Evolutionary conservation across 1,140 invertebrate genomes (phyloP).

Genomic region (Drosophila sproati): DNA sequence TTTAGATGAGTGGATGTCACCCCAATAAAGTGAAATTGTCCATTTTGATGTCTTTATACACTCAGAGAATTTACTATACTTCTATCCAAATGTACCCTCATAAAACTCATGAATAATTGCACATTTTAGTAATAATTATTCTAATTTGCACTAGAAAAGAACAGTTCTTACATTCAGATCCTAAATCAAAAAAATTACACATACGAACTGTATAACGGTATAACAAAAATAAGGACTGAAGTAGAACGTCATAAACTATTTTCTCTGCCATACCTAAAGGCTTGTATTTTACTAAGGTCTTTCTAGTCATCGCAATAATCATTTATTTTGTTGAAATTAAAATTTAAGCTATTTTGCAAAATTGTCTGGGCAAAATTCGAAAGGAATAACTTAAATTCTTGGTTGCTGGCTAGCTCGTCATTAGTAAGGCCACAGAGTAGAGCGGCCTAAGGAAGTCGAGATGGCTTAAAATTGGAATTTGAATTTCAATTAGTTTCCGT

Average conservation of each 20-base stretch:
- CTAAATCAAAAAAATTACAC: no score
- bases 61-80: neutral
- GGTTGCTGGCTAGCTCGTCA: neutral
- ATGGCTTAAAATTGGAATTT: conserved; percentile 46
- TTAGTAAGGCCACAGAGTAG: conserved; percentile 12
- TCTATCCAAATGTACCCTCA: no score
- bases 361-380: conserved; percentile 2
- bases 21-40: neutral
- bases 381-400: conserved; percentile 2
- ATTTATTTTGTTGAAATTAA: neutral
- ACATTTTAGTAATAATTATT: no score
- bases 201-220: no score
- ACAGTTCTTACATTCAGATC: no score
- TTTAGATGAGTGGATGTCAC: neutral
- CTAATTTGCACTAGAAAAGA: no score
- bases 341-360: conserved; percentile 10
- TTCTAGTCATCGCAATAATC: no score
- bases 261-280: no score
- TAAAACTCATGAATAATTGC: no score
- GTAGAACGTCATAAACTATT: no score
- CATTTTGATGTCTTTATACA: neutral
- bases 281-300: no score
- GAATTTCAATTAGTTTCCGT: conserved; percentile 71
- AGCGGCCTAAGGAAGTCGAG: conserved; percentile 2
- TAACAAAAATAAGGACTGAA: no score